phyloP scores from a whole-genome alignment of 2,113 vertebrate genomes.

The Ascaphus truei region DNA sequence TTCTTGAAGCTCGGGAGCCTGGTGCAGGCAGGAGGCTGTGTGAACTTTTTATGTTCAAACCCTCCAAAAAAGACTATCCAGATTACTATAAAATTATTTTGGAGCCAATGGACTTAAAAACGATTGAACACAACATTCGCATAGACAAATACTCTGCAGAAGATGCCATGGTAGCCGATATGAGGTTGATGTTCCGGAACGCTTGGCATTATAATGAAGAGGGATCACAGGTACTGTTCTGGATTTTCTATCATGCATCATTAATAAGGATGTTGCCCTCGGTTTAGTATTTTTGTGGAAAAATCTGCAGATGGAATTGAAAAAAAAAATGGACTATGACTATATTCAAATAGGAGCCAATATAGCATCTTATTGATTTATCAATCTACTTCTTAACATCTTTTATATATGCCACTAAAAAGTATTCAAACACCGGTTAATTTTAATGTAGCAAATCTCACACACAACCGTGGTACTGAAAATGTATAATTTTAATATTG shows the following conservation, averaged over 20 bases:
- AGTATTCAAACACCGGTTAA: no score
- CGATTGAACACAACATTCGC: constrained; percentile 93
- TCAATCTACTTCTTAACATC: no score
- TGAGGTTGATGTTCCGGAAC: constrained; percentile 97
- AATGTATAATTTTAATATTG: no score
- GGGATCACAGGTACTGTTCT: constrained; percentile 80
- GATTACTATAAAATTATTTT: constrained; percentile 98
- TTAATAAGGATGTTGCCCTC: neutral
- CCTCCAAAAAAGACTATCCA: constrained; percentile 97
- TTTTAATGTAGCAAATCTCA: no score
- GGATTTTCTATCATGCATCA: neutral
- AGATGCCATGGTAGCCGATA: constrained; percentile 88
- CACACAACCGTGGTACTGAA: no score
- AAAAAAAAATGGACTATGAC: no score
- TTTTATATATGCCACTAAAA: no score
- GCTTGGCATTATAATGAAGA: constrained; percentile 97
- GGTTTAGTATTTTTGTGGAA: no score
- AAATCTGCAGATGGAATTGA: no score
- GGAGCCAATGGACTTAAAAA: constrained; percentile 96
- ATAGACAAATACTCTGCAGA: constrained; percentile 87
- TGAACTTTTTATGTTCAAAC: constrained; percentile 95
- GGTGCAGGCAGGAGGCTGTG: constrained; percentile 84
- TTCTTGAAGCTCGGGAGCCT: constrained; percentile 85
- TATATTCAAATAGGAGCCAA: no score
- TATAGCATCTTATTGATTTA: no score